Evolutionary conservation across 37 sponge, comb jelly and placozoan genomes (phyloP).

Genomic region (Amphimedon queenslandica): DNA sequence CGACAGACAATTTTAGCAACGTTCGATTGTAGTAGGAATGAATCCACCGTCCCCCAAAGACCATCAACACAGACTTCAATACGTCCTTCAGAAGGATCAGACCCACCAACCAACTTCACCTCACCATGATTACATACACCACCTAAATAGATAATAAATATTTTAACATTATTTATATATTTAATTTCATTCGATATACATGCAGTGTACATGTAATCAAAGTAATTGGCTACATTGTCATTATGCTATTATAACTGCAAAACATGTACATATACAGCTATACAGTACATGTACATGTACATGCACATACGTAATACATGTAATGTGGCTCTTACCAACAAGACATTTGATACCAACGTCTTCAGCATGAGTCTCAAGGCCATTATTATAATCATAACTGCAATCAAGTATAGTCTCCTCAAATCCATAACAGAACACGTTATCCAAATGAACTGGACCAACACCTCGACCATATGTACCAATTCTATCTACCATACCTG

Average conservation of each 20-base stretch:
- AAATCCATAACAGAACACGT: constrained; percentile 1
- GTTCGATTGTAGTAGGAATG: not conserved
- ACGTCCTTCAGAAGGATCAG: not conserved
- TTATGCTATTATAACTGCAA: too few relatives aligned
- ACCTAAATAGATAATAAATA: too few relatives aligned
- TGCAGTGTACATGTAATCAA: too few relatives aligned
- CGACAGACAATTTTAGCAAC: not conserved
- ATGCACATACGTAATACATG: too few relatives aligned
- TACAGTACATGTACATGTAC: too few relatives aligned
- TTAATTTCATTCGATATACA: too few relatives aligned
- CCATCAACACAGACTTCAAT: not conserved
- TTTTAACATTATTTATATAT: too few relatives aligned
- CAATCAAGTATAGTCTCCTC: not conserved
- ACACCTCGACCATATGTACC: too few relatives aligned
- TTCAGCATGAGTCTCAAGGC: constrained; percentile 3
- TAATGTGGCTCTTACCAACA: too few relatives aligned
- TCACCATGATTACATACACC: not conserved
- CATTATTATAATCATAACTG: not conserved
- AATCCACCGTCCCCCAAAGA: not conserved
- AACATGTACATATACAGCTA: too few relatives aligned
- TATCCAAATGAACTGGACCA: not conserved
- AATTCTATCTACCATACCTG: too few relatives aligned
- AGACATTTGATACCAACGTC: constrained; percentile 7
- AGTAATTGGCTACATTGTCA: too few relatives aligned
- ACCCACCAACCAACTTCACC: not conserved